Evolutionary conservation across 1,140 invertebrate species (phyloP).

Genomic region (Drosophila nebulosa): DNA sequence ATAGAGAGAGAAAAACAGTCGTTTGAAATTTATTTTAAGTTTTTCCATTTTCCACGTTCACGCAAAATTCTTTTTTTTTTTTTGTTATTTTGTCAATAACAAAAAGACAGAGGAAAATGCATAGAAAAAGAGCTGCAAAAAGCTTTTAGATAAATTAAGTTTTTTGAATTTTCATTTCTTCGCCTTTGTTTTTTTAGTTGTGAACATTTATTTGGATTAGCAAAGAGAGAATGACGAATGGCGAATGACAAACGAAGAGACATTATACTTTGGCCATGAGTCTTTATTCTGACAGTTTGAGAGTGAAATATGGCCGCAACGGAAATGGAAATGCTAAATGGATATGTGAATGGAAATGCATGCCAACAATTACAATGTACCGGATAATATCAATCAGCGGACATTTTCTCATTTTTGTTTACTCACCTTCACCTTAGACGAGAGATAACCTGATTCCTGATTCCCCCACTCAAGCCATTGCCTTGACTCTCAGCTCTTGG

Average conservation of each 20-base stretch:
- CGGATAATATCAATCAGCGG: slow-evolving; percentile 76
- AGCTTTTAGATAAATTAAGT: slow-evolving; percentile 76
- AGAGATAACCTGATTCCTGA: background rate
- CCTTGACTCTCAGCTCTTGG: too few relatives aligned
- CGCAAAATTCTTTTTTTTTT: slow-evolving; percentile 51
- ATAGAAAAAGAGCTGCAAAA: slow-evolving; percentile 36
- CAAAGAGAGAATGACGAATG: background rate
- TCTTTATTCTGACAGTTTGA: background rate
- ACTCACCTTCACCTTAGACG: slow-evolving; percentile 58
- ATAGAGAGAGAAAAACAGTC: background rate
- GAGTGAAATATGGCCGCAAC: slow-evolving; percentile 65
- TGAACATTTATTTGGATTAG: background rate
- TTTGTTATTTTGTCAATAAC: slow-evolving; percentile 67
- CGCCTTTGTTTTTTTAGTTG: slow-evolving; percentile 22
- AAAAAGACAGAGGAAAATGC: slow-evolving; percentile 33
- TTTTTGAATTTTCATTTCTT: slow-evolving; percentile 43
- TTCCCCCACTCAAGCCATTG: slow-evolving; percentile 23
- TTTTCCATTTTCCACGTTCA: slow-evolving; percentile 39
- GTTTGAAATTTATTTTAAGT: slow-evolving; percentile 57
- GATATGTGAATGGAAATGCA: slow-evolving; percentile 20
- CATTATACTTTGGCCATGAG: background rate
- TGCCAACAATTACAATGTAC: slow-evolving; percentile 32
- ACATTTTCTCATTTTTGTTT: slow-evolving; percentile 77
- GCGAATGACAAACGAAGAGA: background rate
- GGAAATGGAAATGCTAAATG: slow-evolving; percentile 30